A percentile compares a stretch with the other conserved stretches of the same genome.
Conservation (phyloP, 1,140 invertebrate species). For the Apis laboriosa region DNA sequence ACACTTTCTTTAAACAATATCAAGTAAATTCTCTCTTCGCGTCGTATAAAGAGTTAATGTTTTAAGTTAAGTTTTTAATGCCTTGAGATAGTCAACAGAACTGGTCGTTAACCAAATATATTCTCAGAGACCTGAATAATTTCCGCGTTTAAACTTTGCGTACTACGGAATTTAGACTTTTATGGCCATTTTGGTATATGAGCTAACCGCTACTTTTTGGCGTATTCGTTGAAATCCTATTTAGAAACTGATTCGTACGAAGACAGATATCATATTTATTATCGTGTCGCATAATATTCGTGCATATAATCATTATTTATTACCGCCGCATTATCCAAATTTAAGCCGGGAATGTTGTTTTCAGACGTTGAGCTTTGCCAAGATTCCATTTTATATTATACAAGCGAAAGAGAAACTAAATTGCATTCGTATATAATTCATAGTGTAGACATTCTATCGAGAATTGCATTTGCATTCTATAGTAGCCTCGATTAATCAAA, state of each 20-base stretch:
- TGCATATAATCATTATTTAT: neutral
- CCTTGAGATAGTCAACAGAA: slow-evolving; percentile 28
- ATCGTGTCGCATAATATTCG: no score
- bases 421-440: neutral
- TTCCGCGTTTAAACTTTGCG: slow-evolving; percentile 43
- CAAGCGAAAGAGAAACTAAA: neutral
- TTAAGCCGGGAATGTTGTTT: neutral
- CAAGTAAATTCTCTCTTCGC: neutral
- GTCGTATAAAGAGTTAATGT: slow-evolving; percentile 41
- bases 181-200: slow-evolving; percentile 35
- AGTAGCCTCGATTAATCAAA: no score
- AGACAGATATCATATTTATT: slow-evolving; percentile 24
- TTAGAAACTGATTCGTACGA: slow-evolving; percentile 19
- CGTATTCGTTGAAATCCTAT: neutral
- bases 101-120: slow-evolving; percentile 44
- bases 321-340: neutral
- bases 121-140: slow-evolving; percentile 40
- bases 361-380: neutral
- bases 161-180: slow-evolving; percentile 38
- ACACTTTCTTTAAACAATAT: neutral
- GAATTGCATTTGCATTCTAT: neutral
- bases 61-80: slow-evolving; percentile 38
- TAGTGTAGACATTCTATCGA: neutral
- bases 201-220: slow-evolving; percentile 28
- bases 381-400: neutral